Evolutionary conservation across 1,140 invertebrate genomes (phyloP), one percentile per base, ranked within the genome.

Genomic region (Sminthurides bifidus): DNA sequence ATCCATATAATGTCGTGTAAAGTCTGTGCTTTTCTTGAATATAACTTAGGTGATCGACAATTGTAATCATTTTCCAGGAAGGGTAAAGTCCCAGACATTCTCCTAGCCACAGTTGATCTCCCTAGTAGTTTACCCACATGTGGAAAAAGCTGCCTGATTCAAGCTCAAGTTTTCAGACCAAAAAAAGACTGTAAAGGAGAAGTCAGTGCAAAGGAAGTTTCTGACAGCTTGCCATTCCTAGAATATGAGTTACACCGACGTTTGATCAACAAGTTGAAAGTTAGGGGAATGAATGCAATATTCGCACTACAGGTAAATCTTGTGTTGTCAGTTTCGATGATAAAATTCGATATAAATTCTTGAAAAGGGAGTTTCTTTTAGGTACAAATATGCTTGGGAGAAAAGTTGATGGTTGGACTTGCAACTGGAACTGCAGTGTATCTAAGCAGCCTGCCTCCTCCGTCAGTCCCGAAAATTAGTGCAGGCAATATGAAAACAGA

Each of bases 191-290:
- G 81, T 8, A 80, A 83, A 44, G 82, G 85, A 2, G 92, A 95
- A 74, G 76, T 84, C 2, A 89, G 87, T 68, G 92, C 92, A 2
- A 86, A 92, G 68, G 91, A 96, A 73, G 87, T 96, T 53, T 93
- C 90, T 5, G 87, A 90, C 71, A 81, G 84, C 53, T 72, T 97
- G 38, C 93, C 93, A 1, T 96, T 97, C 72, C 69, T 97, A 40
- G 92, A 97, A 71, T 96, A 95, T 71, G 93, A 97, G 69, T 73
- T 97, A 26, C 90, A 97, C 69, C 82, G 87, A 59, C 79, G 94
- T 65, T 72, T 96, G 12, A 76, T 94, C 2, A 92, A 91, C 66
- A 96, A 94, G 71, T 72, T 96, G 0, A 82, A 87, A 69, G 83
- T 92, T 56, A 89, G 88, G 68, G 92, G 88, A 15, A 91, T 93